Percentiles rank a stretch among this genome's conserved stretches.
These are phyloP conservation scores for Troglohyphantes excavatus DNA, from an alignment of 2,888 invertebrate genomes.

Conservation along the genomic window DNA sequence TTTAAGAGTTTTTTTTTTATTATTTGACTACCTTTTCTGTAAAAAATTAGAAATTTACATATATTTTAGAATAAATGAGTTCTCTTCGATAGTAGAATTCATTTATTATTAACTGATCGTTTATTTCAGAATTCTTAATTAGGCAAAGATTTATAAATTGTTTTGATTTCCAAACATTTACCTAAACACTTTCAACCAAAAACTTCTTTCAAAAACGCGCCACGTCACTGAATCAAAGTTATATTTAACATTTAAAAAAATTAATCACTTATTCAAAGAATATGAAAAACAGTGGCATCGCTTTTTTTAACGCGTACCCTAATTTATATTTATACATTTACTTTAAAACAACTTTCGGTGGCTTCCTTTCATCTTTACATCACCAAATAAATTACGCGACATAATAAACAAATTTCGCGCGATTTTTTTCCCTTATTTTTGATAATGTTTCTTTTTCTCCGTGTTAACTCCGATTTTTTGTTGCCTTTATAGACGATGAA, in stretches of 20 bases:
- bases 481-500: not conserved
- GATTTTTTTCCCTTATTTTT: constrained; percentile 48
- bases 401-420: constrained; percentile 62
- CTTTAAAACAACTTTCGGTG: constrained; percentile 49
- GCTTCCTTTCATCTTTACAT: constrained; percentile 54
- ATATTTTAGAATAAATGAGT: not conserved
- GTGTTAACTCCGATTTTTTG: constrained; percentile 27
- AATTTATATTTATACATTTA: constrained; percentile 35
- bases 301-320: constrained; percentile 2
- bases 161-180: constrained; percentile 9
- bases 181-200: not conserved
- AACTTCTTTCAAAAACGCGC: not conserved
- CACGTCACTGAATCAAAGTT: constrained; percentile 1
- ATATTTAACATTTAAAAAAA: constrained; percentile 19
- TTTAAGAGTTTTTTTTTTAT: not conserved
- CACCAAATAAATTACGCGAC: constrained; percentile 72
- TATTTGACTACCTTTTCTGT: not conserved
- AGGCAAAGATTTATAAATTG: constrained; percentile 9
- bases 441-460: constrained; percentile 56
- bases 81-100: not conserved
- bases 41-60: not conserved
- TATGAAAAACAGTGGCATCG: constrained; percentile 12
- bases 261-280: constrained; percentile 21
- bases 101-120: constrained; percentile 1
- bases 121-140: constrained; percentile 9